phyloP scores from a whole-genome alignment of 2,888 invertebrate genomes.

The Sarcophaga subvicina region DNA sequence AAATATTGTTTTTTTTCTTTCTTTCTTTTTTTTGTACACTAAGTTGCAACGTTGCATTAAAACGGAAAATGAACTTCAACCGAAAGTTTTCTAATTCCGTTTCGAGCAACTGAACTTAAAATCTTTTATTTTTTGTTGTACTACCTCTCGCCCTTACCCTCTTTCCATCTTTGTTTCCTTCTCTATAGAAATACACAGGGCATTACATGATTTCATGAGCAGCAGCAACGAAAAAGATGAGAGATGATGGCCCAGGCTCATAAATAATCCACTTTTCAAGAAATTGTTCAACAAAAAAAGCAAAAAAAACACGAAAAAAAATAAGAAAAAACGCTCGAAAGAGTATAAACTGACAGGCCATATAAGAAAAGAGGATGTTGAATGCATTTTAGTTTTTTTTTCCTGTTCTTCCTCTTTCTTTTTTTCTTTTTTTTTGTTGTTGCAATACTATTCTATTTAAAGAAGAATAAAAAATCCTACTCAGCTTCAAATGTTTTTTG shows the following conservation, averaged over 20 bases:
- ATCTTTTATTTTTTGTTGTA: neutral
- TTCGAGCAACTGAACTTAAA: slow-evolving; percentile 18
- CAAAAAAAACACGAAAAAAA: slow-evolving; percentile 2
- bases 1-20: no score
- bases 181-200: no score
- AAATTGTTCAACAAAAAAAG: neutral
- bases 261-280: slow-evolving; percentile 56
- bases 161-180: no score
- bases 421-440: neutral
- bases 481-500: no score
- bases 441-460: no score
- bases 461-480: no score
- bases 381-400: neutral
- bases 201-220: neutral
- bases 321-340: no score
- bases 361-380: slow-evolving; percentile 16
- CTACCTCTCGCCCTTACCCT: neutral
- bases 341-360: slow-evolving; percentile 32
- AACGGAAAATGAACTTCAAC: slow-evolving; percentile 26
- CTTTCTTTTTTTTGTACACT: no score
- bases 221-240: slow-evolving; percentile 37
- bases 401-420: neutral
- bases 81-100: slow-evolving; percentile 50
- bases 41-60: neutral
- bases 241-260: slow-evolving; percentile 53